Evolutionary conservation across 1,140 invertebrate species (phyloP), one percentile per base, ranked within the genome.

Genomic region (Zaprionus lachaisei): DNA sequence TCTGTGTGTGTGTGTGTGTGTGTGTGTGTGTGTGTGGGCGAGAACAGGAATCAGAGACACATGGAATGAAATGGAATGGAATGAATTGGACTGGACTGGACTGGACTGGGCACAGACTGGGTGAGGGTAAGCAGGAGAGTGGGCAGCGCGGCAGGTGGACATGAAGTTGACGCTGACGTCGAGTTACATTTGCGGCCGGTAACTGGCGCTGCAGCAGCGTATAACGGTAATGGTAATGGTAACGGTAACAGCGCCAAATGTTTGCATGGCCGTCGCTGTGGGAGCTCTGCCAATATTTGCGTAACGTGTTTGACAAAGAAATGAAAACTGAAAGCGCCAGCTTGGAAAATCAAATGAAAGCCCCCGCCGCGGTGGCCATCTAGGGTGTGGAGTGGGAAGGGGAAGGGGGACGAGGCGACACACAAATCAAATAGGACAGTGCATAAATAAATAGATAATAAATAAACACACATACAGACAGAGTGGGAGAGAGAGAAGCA

Each of bases 251-350:
- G 78, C 81, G 69, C 63, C 74, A 89, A 80, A 75, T 89, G 84
- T 89, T 87, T 87, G 83, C 84, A 68, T 71, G 72, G 69, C 81
- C 76, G 69, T 79, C 85, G 81, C 85, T 76, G 75, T 84, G 85
- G 83, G 85, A 89, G 77, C 85, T 90, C 72, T 81, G 89, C 84
- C 81, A 90, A 90, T 90, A 90, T 90, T 90, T 90, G 86, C 86
- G 85, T 90, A 90, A 90, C 85, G 85, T 90, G 85, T 90, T 90
- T 90, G 85, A 85, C 85, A 90, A 90, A 90, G 85, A 90, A 90
- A 90, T 90, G 86, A 90, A 90, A 90, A 82, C 85, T 85, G 86
- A 90, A 90, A 90, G 85, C 85, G 85, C 79, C 85, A 90, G 85
- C 85, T 90, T 90, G 85, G 85, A 90, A 90, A 90, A 89, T 90